These are phyloP conservation scores for Neofelis nebulosa DNA, from an alignment of 2,113 vertebrate species.

Conservation along the genomic window DNA sequence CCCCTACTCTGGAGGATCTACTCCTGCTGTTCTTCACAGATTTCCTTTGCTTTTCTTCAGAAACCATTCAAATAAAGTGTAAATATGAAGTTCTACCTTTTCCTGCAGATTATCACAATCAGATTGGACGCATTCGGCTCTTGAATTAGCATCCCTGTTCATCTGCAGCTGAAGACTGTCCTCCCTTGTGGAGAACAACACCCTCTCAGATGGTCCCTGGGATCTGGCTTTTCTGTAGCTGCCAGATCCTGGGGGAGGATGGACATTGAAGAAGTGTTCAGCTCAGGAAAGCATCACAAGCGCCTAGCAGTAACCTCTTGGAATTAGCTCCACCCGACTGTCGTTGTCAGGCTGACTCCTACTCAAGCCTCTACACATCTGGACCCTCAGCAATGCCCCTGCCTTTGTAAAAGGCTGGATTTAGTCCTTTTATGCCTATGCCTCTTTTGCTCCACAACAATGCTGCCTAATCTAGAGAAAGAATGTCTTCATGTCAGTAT, in stretches of 20 bases:
- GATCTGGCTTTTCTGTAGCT: neutral
- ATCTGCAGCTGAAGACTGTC: neutral
- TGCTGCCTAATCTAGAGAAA: conserved; percentile 48
- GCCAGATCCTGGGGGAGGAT: neutral
- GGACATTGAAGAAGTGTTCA: neutral
- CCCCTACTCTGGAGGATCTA: neutral
- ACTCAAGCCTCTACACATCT: neutral
- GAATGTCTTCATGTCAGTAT: conserved; percentile 54
- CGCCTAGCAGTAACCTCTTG: neutral
- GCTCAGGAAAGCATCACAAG: neutral
- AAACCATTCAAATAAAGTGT: neutral
- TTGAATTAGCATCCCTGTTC: conserved; percentile 35
- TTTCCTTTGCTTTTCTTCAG: conserved; percentile 33
- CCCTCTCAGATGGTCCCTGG: neutral
- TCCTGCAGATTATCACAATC: neutral
- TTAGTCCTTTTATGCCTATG: conserved; percentile 1
- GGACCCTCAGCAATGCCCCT: neutral
- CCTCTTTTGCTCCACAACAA: conserved; percentile 10
- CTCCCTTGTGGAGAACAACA: neutral
- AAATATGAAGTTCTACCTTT: conserved; percentile 46
- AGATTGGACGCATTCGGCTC: neutral
- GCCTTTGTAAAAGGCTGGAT: neutral
- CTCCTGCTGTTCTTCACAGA: neutral
- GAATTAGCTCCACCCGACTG: neutral
- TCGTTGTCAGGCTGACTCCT: neutral